Base-by-base conservation (phyloP, 2,888 invertebrate species). In the Emesis russula region DNA sequence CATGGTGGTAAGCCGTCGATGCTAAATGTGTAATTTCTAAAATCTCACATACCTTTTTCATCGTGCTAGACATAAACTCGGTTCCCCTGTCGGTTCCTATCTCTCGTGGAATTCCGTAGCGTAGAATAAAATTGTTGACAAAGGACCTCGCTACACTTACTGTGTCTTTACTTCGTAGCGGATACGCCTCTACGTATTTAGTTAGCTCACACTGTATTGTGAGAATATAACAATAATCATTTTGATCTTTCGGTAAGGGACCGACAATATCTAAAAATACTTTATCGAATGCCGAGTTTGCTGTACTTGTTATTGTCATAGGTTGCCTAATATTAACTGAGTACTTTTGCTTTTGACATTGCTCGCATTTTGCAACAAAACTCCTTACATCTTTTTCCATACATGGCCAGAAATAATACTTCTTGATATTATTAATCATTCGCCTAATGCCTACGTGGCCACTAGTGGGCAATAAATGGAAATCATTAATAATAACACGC, bases 181-280 rank as follows among this genome's bases (percentile, higher is more conserved):
- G 25, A 25, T 75, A 89, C 5, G 91, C 91, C 44, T 89, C 87
- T 31, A 89, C 48, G 58, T 83, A 93, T 41, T 94, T 94, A 53
- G 77, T 90, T 38, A 94, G 36, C 18, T 93, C 92, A 53, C 92
- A 92, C 74, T 94, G 93, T 0, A 94, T 4, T 6, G 92, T 94
- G 25, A 93, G 75, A 31, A 92, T 90, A 74, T 93, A 94, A 6
- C n/a, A 66, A 81, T 91, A 83, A 71, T 63, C 83, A 66, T 73
- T 2, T 4, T 83, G 36, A 87, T 94, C 92, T 33, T 90, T 78
- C 68, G 81, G 82, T 88, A 94, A 79, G 0, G 36, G 36, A 5
- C 36, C 36, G 3, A 36, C 36, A 36, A 36, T 5, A 36, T 36
- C 36, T 36, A 36, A 6, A 6, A 36, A 36, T 5, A 36, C 36